A percentile compares a stretch with the other conserved stretches of the same genome.
Conservation (phyloP, 2,888 invertebrate species). For the Oeneis ivallda region DNA sequence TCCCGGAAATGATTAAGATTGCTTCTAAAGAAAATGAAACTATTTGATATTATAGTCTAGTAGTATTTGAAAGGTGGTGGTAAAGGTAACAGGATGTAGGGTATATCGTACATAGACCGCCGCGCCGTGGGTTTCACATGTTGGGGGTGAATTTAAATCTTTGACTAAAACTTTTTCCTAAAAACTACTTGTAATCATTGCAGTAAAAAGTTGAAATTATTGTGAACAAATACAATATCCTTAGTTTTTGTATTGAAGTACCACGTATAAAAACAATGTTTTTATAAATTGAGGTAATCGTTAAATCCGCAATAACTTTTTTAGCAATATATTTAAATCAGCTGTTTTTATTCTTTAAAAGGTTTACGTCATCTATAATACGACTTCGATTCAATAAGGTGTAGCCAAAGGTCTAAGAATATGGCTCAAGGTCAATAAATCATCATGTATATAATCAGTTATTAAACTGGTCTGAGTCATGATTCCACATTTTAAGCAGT, state of each 20-base stretch:
- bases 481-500: background rate
- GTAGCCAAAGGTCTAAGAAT: background rate
- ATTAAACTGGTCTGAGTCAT: background rate
- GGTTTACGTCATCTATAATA: conserved; percentile 10
- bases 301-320: conserved; percentile 7
- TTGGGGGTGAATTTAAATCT: no score
- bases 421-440: background rate
- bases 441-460: background rate
- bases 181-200: background rate
- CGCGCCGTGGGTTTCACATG: no score
- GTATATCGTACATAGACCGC: no score
- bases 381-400: background rate
- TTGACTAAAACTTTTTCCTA: background rate
- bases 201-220: background rate
- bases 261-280: conserved; percentile 1
- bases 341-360: conserved; percentile 6
- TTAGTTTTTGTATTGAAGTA: background rate
- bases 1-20: no score
- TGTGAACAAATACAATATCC: background rate
- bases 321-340: conserved; percentile 6
- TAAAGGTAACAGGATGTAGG: no score
- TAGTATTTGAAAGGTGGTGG: no score
- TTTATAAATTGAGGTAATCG: background rate
- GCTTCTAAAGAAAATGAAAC: no score
- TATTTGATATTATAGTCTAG: no score